Percentiles rank a stretch among this genome's conserved stretches.
Evolutionary conservation across 2,113 vertebrate species (phyloP).

Genomic region (Gavia stellata): DNA sequence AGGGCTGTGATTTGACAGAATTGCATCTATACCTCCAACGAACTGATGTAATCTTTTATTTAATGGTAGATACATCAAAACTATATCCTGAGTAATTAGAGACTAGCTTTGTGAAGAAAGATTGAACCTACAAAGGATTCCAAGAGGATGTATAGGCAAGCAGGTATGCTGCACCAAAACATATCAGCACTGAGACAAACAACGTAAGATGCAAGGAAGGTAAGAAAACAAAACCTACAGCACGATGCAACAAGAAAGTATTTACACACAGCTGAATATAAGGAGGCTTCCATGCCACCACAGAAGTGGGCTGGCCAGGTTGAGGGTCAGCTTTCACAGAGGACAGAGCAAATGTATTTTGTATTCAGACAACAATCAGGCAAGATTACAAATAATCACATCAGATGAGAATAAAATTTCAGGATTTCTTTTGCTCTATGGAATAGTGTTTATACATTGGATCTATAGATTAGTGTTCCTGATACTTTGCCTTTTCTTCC

Average conservation of each 20-base stretch:
- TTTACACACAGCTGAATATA: neutral
- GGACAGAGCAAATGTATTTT: neutral
- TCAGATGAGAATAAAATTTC: neutral
- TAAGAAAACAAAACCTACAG: neutral
- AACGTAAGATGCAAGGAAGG: fast-evolving
- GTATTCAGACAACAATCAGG: neutral
- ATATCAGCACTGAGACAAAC: fast-evolving
- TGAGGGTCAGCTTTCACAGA: neutral
- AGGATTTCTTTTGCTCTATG: neutral
- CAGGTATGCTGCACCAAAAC: neutral
- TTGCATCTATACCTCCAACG: neutral
- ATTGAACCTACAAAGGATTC: neutral
- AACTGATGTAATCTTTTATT: neutral
- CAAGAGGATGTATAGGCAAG: neutral
- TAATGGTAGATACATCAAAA: neutral
- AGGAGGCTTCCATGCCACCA: neutral
- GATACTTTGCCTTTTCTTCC: neutral
- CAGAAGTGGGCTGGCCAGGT: neutral
- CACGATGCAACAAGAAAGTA: neutral
- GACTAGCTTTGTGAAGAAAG: neutral
- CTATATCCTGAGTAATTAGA: neutral
- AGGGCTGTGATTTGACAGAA: neutral
- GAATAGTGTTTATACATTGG: neutral
- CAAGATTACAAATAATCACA: neutral
- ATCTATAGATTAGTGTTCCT: neutral